A percentile compares a stretch with the other conserved stretches of the same genome.
Evolutionary conservation across 2,888 invertebrate genomes (phyloP).

Genomic region (Eupithecia insigniata): DNA sequence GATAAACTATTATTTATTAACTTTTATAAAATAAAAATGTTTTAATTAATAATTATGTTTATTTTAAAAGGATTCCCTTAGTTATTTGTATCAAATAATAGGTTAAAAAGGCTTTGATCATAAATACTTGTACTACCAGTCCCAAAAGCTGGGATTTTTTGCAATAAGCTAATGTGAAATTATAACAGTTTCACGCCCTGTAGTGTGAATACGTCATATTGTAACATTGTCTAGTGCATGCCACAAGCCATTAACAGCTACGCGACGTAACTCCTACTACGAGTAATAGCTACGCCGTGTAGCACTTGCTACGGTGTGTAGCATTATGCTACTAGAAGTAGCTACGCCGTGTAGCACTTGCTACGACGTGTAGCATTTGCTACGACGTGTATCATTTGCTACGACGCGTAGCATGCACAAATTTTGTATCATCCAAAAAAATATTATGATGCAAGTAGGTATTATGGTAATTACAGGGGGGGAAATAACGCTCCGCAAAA

Average conservation of each 20-base stretch:
- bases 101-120: not conserved
- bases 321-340: not conserved
- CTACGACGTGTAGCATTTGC: not conserved
- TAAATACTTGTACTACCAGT: not conserved
- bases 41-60: not conserved
- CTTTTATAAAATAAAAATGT: slow-evolving; percentile 26
- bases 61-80: not conserved
- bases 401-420: not conserved
- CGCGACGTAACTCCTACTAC: not conserved
- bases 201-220: too few species aligned
- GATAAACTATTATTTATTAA: slow-evolving; percentile 35
- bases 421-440: too few species aligned
- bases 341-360: not conserved
- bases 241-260: not conserved
- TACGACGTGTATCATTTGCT: not conserved
- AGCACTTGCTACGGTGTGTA: not conserved
- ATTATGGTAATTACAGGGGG: too few species aligned
- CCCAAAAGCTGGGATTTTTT: too few species aligned
- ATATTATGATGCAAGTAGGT: too few species aligned
- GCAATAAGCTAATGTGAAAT: too few species aligned
- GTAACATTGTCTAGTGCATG: not conserved
- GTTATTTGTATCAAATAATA: not conserved
- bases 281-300: not conserved
- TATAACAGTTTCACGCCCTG: too few species aligned
- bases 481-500: too few species aligned